Evolutionary conservation across 2,113 vertebrate genomes (phyloP), one percentile per base, ranked within the genome.

Genomic region (Lipophrys pholis): DNA sequence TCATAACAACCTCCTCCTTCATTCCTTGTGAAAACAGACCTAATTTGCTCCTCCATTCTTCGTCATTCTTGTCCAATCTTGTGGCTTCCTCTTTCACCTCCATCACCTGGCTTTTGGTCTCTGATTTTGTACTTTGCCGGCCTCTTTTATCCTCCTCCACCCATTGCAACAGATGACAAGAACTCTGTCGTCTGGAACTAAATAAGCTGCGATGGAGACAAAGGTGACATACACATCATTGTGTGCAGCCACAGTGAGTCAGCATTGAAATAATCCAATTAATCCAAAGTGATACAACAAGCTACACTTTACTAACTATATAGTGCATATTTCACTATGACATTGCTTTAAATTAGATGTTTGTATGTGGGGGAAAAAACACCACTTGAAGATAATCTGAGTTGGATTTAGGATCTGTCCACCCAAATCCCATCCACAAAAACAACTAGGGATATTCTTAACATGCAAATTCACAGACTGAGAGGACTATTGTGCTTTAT

Each of bases 1-100:
- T 48, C 80, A 80, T 68, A 87, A 88, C 81, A 88, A 81, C 66
- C 74, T 66, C 56, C 68, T 62, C 21, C 6, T 30, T 43, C 59
- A 52, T 41, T 71, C 43, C 5, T 9, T 40, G 17, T 62, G 69
- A 81, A 73, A 76, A 67, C 52, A 79, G 12, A 77, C 30, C 50
- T 62, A 15, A 45, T 51, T 50, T 55, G 69, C 52, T 65, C 40
- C 52, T 60, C 21, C 58, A 54, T 59, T 43, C 35, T 65, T 36
- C 43, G 43, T 35, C 21, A 7, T 38, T 56, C 17, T 58, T 51
- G 5, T n/a, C 7, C 30, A n/a, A 3, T 14, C 10, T 12, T 12
- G 17, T 38, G 6, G 48, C 11, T 42, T 21, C 46, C 35, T 60
- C 11, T 46, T 49, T 50, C 14, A 65, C 16, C 3, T 48, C 62